phyloP scores from a whole-genome alignment of 2,797 vertebrate genomes.

The Eulemur coronatus region DNA sequence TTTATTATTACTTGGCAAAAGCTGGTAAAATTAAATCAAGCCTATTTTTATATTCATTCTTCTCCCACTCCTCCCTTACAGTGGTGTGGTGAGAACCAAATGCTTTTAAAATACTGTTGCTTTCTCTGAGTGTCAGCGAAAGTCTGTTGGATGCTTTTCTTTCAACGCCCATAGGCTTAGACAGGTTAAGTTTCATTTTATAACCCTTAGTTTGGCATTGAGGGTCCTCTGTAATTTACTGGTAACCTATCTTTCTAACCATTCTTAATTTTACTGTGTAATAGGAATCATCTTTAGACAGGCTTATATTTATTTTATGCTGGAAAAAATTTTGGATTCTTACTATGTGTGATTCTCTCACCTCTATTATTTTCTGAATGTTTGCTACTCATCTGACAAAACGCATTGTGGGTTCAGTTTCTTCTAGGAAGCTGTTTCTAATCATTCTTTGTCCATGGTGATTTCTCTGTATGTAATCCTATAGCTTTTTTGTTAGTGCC shows the following conservation, averaged over 20 bases:
- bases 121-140: not conserved
- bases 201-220: constrained; percentile 15
- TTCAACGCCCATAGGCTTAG: not conserved
- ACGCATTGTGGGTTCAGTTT: not conserved
- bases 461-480: constrained; percentile 2
- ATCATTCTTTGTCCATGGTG: not conserved
- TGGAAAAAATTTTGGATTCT: not conserved
- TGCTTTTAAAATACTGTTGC: constrained; percentile 11
- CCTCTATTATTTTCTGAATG: constrained; percentile 5
- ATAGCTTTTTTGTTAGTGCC: not conserved
- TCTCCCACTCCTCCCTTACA: not conserved
- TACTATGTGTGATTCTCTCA: not conserved
- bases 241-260: not conserved
- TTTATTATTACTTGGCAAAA: constrained; percentile 54
- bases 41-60: constrained; percentile 32
- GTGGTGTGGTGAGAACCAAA: not conserved
- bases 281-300: constrained; percentile 31
- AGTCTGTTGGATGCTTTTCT: not conserved
- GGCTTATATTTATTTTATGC: constrained; percentile 27
- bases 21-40: constrained; percentile 31
- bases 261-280: constrained; percentile 6
- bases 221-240: not conserved
- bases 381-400: not conserved
- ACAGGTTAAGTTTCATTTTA: constrained; percentile 30
- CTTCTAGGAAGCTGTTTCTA: constrained; percentile 19